Evolutionary conservation across 2,888 invertebrate species (phyloP), one percentile per base, ranked within the genome.

Genomic region (Hydriomena furcata): DNA sequence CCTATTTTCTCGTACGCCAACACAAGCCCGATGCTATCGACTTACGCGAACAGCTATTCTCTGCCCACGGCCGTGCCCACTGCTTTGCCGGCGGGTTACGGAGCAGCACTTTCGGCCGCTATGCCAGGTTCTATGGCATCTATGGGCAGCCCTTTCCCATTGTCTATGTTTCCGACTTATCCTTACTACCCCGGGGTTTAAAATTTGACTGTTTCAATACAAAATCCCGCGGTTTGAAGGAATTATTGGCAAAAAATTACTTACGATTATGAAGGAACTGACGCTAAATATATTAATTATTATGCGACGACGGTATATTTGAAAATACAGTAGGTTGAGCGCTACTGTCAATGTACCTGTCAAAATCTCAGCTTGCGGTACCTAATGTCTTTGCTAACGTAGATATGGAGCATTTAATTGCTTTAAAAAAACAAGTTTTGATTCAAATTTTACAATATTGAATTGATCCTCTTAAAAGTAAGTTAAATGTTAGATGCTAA

Each of bases 1-100:
- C 89, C 89, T 0, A 80, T 88, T n/a, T 86, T 90, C 52, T 82
- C 89, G 7, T 89, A 88, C 58, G 84, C 87, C 1, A 88, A 84
- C 27, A 74, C 84, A 0, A 71, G 68, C 12, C 79, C 82, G 0
- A 80, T 86, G 76, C 59, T 88, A 0, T 73, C 82, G 2, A 70
- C 80, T n/a, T 87, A 85, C 49, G 74, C 73, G 1, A 82, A 67
- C 27, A 52, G 38, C 13, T 52, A 52, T 8, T 76, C 80, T 1
- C 45, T 86, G 25, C 76, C 73, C 3, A 60, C 76, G 0, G 79
- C 71, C 0, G 61, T 83, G 25, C 81, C 83, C 0, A 73, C 82
- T 0, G 81, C 73, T 0, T 54, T 86, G 41, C 87, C 81, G 20
- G 68, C 82, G 0, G 88, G 86, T 0, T 88, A 87, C 44, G 77